phyloP scores from a whole-genome alignment of 2,797 vertebrate species.

The Gymnodraco acuticeps region DNA sequence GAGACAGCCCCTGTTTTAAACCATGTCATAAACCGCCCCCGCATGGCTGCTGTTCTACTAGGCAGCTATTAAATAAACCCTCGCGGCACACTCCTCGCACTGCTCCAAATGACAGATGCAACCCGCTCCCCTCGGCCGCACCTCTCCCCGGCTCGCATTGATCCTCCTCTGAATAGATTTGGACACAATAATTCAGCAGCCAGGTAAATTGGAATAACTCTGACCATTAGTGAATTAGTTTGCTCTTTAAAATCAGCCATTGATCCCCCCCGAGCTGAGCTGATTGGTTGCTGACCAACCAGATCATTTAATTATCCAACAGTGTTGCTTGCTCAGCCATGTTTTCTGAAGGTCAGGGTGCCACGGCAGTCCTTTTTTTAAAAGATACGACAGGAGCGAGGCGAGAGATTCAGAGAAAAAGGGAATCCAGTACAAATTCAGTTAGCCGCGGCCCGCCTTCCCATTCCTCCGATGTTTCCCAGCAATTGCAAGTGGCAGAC shows the following conservation, averaged over 20 bases:
- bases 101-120: constrained; percentile 67
- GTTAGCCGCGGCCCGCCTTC: constrained; percentile 68
- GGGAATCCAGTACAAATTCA: constrained; percentile 77
- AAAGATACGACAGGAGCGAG: constrained; percentile 52
- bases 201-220: constrained; percentile 88
- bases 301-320: constrained; percentile 86
- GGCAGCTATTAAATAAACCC: constrained; percentile 73
- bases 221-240: constrained; percentile 89
- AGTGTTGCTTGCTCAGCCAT: constrained; percentile 82
- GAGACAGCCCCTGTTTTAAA: constrained; percentile 63
- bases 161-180: constrained; percentile 73
- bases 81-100: constrained; percentile 50
- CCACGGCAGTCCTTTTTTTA: constrained; percentile 57
- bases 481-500: constrained; percentile 81
- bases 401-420: constrained; percentile 43
- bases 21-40: constrained; percentile 65
- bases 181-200: constrained; percentile 80
- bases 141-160: constrained; percentile 59
- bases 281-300: constrained; percentile 83
- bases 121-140: constrained; percentile 43
- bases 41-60: constrained; percentile 57
- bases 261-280: constrained; percentile 78
- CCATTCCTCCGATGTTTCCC: constrained; percentile 63
- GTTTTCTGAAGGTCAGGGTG: constrained; percentile 87
- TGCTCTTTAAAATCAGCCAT: constrained; percentile 86